These are phyloP conservation scores for Ptilodon capucinus DNA, from an alignment of 2,888 invertebrate genomes.

Conservation along the genomic window DNA sequence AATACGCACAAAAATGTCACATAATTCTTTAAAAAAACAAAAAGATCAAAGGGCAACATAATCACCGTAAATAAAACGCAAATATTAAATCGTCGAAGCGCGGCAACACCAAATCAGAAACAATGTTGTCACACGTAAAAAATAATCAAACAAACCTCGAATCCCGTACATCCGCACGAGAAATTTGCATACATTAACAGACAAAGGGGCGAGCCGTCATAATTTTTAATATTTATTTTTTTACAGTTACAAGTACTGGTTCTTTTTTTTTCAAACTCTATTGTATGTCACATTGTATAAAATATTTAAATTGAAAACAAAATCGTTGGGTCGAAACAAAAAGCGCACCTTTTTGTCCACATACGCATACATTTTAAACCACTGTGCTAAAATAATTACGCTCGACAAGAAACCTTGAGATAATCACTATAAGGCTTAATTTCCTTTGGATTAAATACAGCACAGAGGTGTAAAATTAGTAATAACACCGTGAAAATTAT, in stretches of 20 bases:
- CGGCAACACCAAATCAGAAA: conserved; percentile 27
- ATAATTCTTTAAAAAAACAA: no score
- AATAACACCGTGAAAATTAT: conserved; percentile 46
- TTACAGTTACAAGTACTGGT: conserved; percentile 81
- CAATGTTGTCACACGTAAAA: conserved; percentile 30
- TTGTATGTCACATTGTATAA: conserved; percentile 76
- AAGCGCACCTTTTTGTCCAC: conserved; percentile 60
- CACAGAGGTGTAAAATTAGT: conserved; percentile 50
- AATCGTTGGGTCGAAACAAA: conserved; percentile 77
- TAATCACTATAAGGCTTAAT: not conserved
- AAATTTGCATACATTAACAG: conserved; percentile 74
- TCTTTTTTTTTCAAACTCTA: conserved; percentile 59
- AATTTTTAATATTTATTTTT: conserved; percentile 81
- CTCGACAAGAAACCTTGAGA: not conserved
- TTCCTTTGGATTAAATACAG: conserved; percentile 6
- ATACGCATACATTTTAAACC: conserved; percentile 39
- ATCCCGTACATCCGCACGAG: conserved; percentile 52
- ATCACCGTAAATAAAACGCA: not conserved
- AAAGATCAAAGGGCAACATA: not conserved
- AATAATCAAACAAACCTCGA: conserved; percentile 42
- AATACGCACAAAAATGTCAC: no score
- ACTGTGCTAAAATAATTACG: conserved; percentile 20
- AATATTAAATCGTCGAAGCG: not conserved
- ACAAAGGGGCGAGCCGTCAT: conserved; percentile 74
- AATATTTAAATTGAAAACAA: conserved; percentile 80